phyloP scores from a whole-genome alignment of 2,888 invertebrate species.

The Leistus spinibarbis region DNA sequence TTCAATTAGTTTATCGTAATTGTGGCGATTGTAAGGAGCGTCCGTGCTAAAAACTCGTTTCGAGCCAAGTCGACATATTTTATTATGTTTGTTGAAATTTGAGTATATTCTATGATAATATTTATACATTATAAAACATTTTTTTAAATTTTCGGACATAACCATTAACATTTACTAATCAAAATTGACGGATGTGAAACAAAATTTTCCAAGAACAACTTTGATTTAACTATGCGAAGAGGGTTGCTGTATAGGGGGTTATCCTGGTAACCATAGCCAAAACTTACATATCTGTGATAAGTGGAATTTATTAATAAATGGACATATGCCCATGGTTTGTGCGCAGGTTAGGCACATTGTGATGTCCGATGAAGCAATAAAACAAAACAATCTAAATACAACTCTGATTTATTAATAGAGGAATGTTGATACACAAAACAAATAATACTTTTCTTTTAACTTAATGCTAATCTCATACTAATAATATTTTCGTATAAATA shows the following conservation, averaged over 20 bases:
- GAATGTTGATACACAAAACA: not conserved
- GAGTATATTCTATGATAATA: not conserved
- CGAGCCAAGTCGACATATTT: not conserved
- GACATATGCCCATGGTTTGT: too few relatives aligned
- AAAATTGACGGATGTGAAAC: not conserved
- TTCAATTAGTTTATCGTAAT: constrained; percentile 59
- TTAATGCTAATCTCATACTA: not conserved
- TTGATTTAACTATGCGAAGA: too few relatives aligned
- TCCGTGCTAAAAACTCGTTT: constrained; percentile 3
- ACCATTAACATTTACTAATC: not conserved
- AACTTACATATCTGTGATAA: too few relatives aligned
- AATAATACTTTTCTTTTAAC: not conserved
- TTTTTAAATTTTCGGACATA: not conserved
- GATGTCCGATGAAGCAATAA: not conserved
- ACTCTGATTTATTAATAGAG: not conserved
- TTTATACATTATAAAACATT: not conserved
- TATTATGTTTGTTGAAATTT: not conserved
- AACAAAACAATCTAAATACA: not conserved
- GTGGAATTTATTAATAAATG: too few relatives aligned
- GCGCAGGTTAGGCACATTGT: too few relatives aligned
- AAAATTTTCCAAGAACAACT: not conserved
- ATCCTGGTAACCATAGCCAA: too few relatives aligned
- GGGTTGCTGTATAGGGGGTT: too few relatives aligned
- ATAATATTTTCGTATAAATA: not conserved
- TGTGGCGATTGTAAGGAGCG: constrained; percentile 43